Percentiles rank a stretch among this genome's conserved stretches.
Conservation (phyloP, 2,113 vertebrate genomes). For the Lipotes vexillifer region DNA sequence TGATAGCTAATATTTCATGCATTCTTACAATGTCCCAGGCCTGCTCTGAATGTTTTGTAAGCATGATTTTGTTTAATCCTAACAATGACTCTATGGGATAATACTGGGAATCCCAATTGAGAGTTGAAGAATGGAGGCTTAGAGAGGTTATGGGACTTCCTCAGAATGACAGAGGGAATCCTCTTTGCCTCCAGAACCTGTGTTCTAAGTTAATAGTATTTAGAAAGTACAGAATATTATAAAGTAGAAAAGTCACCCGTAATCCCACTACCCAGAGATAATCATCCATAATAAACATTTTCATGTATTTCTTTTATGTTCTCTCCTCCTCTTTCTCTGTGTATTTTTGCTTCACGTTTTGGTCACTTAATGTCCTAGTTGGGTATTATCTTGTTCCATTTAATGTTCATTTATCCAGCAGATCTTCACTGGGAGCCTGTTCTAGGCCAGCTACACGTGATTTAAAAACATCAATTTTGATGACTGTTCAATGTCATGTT, state of each 20-base stretch:
- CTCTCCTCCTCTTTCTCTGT: background rate
- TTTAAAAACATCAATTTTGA: background rate
- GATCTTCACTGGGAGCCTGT: fast-evolving
- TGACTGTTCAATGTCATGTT: fast-evolving
- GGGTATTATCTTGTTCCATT: background rate
- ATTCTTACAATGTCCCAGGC: fast-evolving
- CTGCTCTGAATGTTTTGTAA: background rate
- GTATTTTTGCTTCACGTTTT: background rate
- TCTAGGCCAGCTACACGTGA: background rate
- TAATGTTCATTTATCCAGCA: background rate
- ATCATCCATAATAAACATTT: fast-evolving
- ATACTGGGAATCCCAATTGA: fast-evolving
- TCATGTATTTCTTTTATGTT: background rate
- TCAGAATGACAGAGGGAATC: fast-evolving
- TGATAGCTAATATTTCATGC: fast-evolving
- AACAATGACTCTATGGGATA: background rate
- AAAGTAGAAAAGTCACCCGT: background rate
- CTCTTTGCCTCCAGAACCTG: background rate
- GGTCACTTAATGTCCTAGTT: background rate
- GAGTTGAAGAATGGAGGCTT: background rate
- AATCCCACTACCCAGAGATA: background rate
- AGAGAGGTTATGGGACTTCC: background rate
- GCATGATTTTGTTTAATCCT: background rate
- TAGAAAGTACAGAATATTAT: background rate
- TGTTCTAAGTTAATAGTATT: background rate